Percentiles rank a stretch among this genome's conserved stretches.
Evolutionary conservation across 2,113 vertebrate species (phyloP).

Genomic region (Amblyornis subalaris): DNA sequence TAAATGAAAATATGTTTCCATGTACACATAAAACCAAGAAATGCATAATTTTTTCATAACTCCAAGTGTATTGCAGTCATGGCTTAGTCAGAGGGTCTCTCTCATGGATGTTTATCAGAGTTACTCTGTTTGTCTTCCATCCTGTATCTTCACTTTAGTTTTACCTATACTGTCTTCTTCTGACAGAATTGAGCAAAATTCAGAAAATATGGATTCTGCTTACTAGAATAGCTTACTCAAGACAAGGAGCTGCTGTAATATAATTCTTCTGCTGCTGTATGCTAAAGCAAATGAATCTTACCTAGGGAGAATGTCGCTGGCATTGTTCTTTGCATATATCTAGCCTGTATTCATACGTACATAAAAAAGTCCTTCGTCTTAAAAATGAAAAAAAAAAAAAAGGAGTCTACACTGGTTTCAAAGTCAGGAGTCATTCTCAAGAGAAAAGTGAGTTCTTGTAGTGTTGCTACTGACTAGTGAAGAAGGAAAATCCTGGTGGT

Average conservation of each 20-base stretch:
- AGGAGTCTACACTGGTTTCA: not conserved
- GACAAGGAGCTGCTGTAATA: not conserved
- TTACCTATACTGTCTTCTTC: not conserved
- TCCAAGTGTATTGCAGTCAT: not conserved
- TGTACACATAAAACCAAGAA: not conserved
- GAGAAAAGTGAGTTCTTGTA: not conserved
- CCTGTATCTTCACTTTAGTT: not conserved
- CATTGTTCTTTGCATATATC: not conserved
- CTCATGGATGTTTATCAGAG: not conserved
- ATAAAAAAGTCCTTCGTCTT: not conserved
- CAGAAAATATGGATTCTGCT: not conserved
- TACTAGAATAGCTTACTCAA: not conserved
- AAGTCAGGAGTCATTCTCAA: not conserved
- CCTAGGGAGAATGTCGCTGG: not conserved
- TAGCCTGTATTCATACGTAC: rapidly evolving
- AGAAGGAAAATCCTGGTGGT: not conserved
- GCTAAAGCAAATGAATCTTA: not conserved
- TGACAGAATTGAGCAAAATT: not conserved
- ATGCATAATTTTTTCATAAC: not conserved
- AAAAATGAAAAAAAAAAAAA: not conserved
- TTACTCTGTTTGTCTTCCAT: not conserved
- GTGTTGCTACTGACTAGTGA: not conserved
- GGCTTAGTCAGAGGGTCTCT: not conserved
- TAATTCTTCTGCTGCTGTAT: not conserved
- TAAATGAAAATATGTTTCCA: not conserved